phyloP scores from a whole-genome alignment of 2,113 vertebrate genomes.

The Geothlypis trichas region DNA sequence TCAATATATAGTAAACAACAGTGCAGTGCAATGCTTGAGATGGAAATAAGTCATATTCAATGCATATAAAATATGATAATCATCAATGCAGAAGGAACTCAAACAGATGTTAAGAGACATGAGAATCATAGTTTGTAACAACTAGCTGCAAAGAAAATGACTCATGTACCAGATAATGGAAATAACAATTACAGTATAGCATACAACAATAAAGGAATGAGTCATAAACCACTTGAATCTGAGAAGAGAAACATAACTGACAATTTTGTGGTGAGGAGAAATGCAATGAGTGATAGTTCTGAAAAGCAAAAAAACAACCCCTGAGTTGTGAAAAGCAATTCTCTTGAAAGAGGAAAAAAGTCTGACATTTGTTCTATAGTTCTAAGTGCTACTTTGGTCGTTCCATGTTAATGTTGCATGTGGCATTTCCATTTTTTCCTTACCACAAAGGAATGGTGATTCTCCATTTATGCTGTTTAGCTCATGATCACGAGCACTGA shows the following conservation, averaged over 20 bases:
- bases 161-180: constrained; percentile 46
- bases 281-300: background rate
- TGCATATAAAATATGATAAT: constrained; percentile 7
- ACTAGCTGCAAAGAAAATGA: constrained; percentile 49
- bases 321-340: background rate
- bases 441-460: background rate
- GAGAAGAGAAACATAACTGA: background rate
- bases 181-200: constrained; percentile 55
- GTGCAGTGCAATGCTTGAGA: background rate
- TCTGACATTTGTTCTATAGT: background rate
- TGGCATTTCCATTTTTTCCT: background rate
- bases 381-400: background rate
- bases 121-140: background rate
- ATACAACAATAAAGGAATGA: constrained; percentile 14
- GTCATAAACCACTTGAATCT: constrained; percentile 23
- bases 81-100: background rate
- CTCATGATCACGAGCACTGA: background rate
- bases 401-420: background rate
- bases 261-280: background rate
- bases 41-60: background rate
- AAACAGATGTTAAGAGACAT: constrained; percentile 35
- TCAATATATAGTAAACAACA: background rate
- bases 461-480: background rate
- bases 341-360: background rate
- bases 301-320: background rate